Conservation (phyloP, 2,113 vertebrate genomes). For the Grallaria varia region DNA sequence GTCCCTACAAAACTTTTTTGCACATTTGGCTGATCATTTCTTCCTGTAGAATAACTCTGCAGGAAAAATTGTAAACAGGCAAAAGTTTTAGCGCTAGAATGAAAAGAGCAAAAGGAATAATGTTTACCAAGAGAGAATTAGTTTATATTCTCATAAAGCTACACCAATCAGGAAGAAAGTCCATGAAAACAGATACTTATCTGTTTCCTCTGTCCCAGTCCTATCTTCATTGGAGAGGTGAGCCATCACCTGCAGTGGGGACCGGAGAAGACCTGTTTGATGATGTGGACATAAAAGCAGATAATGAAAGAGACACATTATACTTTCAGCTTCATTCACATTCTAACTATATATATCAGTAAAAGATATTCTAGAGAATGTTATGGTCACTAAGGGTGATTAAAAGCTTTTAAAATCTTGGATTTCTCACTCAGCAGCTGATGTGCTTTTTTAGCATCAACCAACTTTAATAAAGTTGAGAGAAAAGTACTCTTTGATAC, state of each 20-base stretch:
- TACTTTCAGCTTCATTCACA: background rate
- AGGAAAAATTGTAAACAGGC: background rate
- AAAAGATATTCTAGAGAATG: background rate
- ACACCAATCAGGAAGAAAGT: background rate
- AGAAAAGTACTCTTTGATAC: background rate
- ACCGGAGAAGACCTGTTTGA: background rate
- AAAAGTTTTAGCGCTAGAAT: background rate
- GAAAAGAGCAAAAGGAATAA: background rate
- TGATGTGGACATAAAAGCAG: background rate
- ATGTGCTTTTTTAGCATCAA: background rate
- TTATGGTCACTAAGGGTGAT: background rate
- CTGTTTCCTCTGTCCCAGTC: background rate
- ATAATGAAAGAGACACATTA: background rate
- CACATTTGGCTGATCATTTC: background rate
- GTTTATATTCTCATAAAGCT: background rate
- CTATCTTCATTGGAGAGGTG: background rate
- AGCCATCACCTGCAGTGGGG: background rate
- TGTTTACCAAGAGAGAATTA: background rate
- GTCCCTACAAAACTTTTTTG: background rate
- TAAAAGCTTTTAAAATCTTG: background rate
- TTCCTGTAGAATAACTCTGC: background rate
- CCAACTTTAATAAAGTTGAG: background rate
- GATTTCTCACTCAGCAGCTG: background rate
- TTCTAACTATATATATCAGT: background rate
- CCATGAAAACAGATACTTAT: background rate